phyloP scores from a whole-genome alignment of 2,888 invertebrate genomes.

The Andrena bicolor region DNA sequence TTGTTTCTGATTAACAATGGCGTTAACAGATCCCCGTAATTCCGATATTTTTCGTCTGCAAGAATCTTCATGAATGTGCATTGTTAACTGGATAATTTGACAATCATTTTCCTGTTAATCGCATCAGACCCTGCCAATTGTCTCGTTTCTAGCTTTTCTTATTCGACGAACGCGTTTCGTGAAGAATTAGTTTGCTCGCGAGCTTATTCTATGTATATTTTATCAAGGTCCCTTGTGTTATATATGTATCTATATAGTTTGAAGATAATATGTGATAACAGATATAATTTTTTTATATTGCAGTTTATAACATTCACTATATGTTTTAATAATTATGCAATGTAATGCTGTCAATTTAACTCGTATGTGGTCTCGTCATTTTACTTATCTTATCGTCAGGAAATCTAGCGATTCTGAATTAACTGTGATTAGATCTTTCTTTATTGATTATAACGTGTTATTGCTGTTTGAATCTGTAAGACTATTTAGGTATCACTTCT shows the following conservation, averaged over 20 bases:
- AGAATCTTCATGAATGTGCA: not conserved
- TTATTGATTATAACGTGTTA: conserved; percentile 25
- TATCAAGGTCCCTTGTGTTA: not conserved
- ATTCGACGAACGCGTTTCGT: not conserved
- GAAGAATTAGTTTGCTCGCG: not conserved
- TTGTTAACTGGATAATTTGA: conserved; percentile 18
- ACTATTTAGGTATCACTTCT: not conserved
- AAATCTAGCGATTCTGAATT: not conserved
- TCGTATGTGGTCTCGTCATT: not conserved
- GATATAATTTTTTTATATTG: not conserved
- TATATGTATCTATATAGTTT: not conserved
- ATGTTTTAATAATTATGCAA: conserved; percentile 12
- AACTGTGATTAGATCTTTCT: not conserved
- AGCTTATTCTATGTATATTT: not conserved
- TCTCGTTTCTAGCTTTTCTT: not conserved
- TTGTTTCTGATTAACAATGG: not conserved
- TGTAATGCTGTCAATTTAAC: not conserved
- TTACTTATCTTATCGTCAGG: conserved; percentile 11
- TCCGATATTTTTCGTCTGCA: not conserved
- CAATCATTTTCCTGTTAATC: not conserved
- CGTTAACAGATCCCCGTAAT: not conserved
- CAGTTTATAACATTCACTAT: not conserved
- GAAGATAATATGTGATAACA: not conserved
- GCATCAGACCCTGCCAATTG: conserved; percentile 7
- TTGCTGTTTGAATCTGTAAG: not conserved